Percentiles rank a stretch among this genome's conserved stretches.
phyloP scores from a whole-genome alignment of 2,113 vertebrate genomes.

The Dolichotis patagonum region DNA sequence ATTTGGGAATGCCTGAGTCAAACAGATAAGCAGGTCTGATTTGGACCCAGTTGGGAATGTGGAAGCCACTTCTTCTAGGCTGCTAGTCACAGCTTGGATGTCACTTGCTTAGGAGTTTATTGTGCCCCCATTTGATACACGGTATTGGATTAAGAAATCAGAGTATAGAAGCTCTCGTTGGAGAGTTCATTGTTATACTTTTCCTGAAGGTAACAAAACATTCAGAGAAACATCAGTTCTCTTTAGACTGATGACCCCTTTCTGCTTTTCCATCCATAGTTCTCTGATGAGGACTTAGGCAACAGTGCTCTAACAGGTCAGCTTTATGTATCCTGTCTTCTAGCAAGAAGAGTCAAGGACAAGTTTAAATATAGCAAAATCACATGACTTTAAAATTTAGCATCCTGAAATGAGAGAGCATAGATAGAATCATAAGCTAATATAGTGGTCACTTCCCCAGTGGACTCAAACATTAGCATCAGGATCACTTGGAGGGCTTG shows the following conservation, averaged over 20 bases:
- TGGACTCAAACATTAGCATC: neutral
- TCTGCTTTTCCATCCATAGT: neutral
- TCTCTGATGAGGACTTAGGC: neutral
- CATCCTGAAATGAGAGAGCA: neutral
- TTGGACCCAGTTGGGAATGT: neutral
- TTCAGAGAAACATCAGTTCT: neutral
- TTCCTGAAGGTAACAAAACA: slow-evolving; percentile 3
- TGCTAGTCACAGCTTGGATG: neutral
- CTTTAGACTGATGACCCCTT: neutral
- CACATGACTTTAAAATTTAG: neutral
- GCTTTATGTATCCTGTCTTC: neutral
- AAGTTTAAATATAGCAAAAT: slow-evolving; percentile 47
- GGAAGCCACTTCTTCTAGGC: neutral
- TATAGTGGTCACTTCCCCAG: neutral
- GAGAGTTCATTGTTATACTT: slow-evolving; percentile 1
- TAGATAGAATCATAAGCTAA: neutral
- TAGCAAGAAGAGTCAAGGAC: slow-evolving; percentile 18
- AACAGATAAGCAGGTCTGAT: slow-evolving; percentile 1
- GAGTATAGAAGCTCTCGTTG: neutral
- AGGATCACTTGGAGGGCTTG: neutral
- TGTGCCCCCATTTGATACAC: neutral
- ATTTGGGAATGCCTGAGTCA: neutral
- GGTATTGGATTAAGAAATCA: slow-evolving; percentile 46
- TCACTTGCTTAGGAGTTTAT: slow-evolving; percentile 1
- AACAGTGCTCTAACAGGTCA: neutral